Base-by-base conservation (phyloP, 2,888 invertebrate species). In the Acrocera orbiculus region DNA sequence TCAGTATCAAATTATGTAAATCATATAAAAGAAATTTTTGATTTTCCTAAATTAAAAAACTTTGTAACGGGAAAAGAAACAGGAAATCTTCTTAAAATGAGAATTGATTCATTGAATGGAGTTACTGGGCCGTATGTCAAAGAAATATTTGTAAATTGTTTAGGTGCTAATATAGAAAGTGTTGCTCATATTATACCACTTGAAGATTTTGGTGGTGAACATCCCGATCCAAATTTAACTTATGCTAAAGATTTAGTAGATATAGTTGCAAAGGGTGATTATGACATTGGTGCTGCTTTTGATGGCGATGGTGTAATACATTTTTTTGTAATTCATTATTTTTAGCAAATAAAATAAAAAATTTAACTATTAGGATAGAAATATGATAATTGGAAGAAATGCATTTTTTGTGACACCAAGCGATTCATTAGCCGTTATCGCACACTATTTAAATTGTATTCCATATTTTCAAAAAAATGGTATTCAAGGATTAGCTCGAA, bases 351-450 rank as follows among this genome's bases (percentile, higher is more conserved):
- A n/a, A 24, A 19, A 7, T 13, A 27, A 23, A 9, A 5, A 13
- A 22, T 29, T 30, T 32, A 30, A 8, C 5, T 34, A 36, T 25
- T 30, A 53, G 52, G 92, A 95, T 56, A 75, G 93, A 38, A 95
- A 93, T 65, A 95, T 95, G 98, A 86, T 98, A 47, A 74, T 99
- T 34, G 98, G 98, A 0, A 73, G 79, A 50, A 75, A 73, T 40
- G 95, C 90, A 4, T 96, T 98, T 65, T 98, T 98, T 64, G 93
- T 99, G 10, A 93, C 90, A 0, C 98, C 98, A 0, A 92, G 89
- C 32, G 98, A 99, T 55, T 80, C 95, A 9, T 66, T 98, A 46
- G 98, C 98, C 0, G 89, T 90, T 4, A 69, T 98, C 39, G 96
- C 93, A 4, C 81, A 83, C 51, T 80, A 93, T 57, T 63, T 95